These are phyloP conservation scores for Riparia riparia DNA, from an alignment of 2,113 vertebrate genomes.

Conservation along the genomic window DNA sequence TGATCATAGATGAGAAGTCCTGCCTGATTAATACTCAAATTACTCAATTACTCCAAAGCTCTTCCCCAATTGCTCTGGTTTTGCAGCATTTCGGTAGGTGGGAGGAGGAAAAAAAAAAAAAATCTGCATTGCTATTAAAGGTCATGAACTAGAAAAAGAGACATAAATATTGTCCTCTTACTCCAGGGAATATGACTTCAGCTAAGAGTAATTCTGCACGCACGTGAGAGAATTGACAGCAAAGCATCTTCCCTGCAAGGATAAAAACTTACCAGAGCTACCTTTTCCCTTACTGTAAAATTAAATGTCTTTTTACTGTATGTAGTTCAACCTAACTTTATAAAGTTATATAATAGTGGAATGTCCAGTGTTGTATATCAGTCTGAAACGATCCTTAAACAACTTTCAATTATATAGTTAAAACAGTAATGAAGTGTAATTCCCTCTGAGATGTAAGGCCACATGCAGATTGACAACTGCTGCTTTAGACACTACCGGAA, in stretches of 20 bases:
- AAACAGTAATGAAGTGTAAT: conserved; percentile 10
- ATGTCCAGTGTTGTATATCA: neutral
- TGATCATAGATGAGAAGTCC: neutral
- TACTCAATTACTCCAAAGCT: neutral
- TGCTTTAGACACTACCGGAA: conserved; percentile 36
- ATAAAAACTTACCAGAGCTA: neutral
- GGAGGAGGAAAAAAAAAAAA: neutral
- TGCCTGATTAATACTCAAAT: neutral
- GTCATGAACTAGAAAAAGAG: neutral
- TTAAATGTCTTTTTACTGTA: neutral
- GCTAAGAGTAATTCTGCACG: neutral
- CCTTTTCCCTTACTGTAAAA: neutral
- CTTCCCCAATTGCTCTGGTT: neutral
- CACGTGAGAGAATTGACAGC: neutral
- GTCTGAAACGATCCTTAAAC: neutral
- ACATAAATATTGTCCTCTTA: neutral
- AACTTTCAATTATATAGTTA: neutral
- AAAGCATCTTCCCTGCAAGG: neutral
- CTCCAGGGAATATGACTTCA: neutral
- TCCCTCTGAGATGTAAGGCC: neutral
- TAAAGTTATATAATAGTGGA: neutral
- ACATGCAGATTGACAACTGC: conserved; percentile 20
- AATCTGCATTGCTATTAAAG: neutral
- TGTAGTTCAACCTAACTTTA: neutral
- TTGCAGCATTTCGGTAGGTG: neutral